These are phyloP conservation scores for Phyllostomus hastatus DNA, from an alignment of 2,113 vertebrate species.

Conservation along the genomic window DNA sequence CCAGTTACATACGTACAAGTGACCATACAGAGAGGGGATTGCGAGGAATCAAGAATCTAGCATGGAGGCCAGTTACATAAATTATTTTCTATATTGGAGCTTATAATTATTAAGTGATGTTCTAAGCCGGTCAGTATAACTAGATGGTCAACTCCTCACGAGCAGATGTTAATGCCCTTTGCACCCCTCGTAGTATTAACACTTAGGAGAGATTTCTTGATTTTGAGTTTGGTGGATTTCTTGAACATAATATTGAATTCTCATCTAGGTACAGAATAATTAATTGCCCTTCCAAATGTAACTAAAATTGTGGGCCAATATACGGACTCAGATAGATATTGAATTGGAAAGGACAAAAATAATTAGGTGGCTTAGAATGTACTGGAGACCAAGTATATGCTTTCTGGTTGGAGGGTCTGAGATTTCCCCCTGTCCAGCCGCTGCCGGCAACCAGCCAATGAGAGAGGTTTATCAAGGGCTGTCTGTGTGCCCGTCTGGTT, in stretches of 20 bases:
- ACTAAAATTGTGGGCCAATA: background rate
- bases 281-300: background rate
- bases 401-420: background rate
- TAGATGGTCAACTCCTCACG: background rate
- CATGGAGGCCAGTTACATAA: background rate
- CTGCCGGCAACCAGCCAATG: background rate
- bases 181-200: accelerated
- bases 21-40: background rate
- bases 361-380: background rate
- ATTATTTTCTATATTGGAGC: background rate
- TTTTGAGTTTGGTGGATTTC: background rate
- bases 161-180: background rate
- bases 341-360: background rate
- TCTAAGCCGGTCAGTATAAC: background rate
- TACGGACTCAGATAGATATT: background rate
- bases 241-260: background rate
- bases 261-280: background rate
- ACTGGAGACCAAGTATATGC: background rate
- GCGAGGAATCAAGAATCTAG: background rate
- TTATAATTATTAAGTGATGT: background rate
- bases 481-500: background rate
- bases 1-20: background rate
- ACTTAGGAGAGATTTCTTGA: background rate
- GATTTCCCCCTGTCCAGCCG: background rate
- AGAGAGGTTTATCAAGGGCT: background rate